Conservation (phyloP, 2,888 invertebrate genomes). For the Ennomos quercinarius region DNA sequence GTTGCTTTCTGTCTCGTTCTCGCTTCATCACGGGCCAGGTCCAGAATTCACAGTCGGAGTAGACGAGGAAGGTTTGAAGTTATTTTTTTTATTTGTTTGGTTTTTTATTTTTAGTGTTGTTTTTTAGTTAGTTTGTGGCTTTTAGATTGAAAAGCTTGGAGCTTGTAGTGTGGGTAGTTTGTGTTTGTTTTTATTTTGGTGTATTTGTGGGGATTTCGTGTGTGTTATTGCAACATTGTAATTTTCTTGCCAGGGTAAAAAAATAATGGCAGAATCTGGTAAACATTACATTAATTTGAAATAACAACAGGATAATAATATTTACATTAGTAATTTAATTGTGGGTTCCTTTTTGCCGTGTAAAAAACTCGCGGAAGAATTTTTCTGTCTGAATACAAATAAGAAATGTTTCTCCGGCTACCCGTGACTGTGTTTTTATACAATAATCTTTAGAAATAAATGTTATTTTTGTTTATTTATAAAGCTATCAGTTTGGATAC, state of each 20-base stretch:
- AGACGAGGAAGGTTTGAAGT: slow-evolving; percentile 82
- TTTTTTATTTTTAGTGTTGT: slow-evolving; percentile 42
- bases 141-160: slow-evolving; percentile 47
- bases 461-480: slow-evolving; percentile 6
- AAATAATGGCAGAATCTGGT: background rate
- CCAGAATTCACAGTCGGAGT: slow-evolving; percentile 80
- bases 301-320: no score
- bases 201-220: slow-evolving; percentile 2
- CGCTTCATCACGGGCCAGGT: slow-evolving; percentile 74
- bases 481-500: slow-evolving; percentile 27
- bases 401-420: no score
- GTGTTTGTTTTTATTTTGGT: slow-evolving; percentile 14
- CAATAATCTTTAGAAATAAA: background rate
- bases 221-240: slow-evolving; percentile 19
- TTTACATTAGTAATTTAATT: no score
- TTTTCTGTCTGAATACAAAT: no score
- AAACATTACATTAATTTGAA: background rate
- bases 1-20: slow-evolving; percentile 83
- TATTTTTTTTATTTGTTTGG: slow-evolving; percentile 55
- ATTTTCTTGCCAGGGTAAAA: slow-evolving; percentile 5
- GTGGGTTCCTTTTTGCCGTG: no score
- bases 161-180: slow-evolving; percentile 39
- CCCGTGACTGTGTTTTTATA: no score
- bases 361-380: no score
- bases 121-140: slow-evolving; percentile 46